phyloP scores from a whole-genome alignment of 2,113 vertebrate genomes.

The Tetrax tetrax region DNA sequence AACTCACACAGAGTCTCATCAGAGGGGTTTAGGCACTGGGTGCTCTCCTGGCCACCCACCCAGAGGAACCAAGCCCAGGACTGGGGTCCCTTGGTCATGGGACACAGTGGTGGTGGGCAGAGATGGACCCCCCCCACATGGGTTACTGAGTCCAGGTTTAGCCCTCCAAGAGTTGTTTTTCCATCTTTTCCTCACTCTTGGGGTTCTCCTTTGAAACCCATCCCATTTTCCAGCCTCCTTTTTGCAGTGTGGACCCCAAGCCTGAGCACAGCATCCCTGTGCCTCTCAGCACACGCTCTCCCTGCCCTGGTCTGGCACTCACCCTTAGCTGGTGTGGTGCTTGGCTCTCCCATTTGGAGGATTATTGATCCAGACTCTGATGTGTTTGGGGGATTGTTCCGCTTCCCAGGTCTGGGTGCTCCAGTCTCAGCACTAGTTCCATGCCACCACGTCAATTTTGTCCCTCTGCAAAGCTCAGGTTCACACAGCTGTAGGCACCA shows the following conservation, averaged over 20 bases:
- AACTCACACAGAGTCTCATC: neutral
- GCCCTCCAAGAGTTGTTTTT: accelerated
- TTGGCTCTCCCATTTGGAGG: neutral
- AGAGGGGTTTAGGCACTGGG: neutral
- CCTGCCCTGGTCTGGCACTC: neutral
- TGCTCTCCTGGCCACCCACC: neutral
- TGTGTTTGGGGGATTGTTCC: neutral
- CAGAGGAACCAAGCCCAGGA: neutral
- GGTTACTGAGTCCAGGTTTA: neutral
- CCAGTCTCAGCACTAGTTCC: neutral
- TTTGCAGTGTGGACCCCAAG: neutral
- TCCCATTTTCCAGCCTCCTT: neutral
- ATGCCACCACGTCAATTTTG: accelerated
- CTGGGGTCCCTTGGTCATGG: neutral
- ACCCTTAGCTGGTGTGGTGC: neutral
- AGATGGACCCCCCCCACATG: neutral
- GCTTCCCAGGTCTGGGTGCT: neutral
- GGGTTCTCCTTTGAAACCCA: neutral
- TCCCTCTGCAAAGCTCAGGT: neutral
- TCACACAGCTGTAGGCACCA: neutral
- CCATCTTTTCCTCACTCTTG: neutral
- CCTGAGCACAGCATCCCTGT: neutral
- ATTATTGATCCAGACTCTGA: neutral
- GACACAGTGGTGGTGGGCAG: accelerated
- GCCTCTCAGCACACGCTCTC: accelerated